Conservation (phyloP, 2,888 invertebrate genomes). For the Macroteleia sp. region DNA sequence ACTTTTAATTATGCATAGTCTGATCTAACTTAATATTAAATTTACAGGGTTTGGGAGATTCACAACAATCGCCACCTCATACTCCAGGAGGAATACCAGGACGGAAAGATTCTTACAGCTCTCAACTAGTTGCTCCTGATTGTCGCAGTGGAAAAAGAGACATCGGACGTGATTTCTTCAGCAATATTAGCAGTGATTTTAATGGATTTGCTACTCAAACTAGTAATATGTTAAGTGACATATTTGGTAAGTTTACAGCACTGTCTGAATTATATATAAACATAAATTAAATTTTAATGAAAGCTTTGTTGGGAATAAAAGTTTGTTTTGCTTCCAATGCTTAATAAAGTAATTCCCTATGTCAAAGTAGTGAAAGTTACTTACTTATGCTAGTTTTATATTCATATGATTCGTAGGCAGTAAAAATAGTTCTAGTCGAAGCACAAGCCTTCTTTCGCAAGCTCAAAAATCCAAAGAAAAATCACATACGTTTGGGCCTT, state of each 20-base stretch:
- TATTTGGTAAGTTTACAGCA: conserved; percentile 93
- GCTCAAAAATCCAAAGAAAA: conserved; percentile 84
- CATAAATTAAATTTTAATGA: no score
- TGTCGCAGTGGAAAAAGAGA: conserved; percentile 83
- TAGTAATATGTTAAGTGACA: conserved; percentile 96
- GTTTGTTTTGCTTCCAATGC: not conserved
- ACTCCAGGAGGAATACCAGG: conserved; percentile 70
- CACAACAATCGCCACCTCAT: conserved; percentile 81
- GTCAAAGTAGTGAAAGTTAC: no score
- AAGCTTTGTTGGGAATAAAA: no score
- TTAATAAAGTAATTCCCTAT: no score
- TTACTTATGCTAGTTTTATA: conserved; percentile 17
- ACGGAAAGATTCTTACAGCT: conserved; percentile 86
- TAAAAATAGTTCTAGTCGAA: conserved; percentile 82
- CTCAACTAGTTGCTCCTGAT: conserved; percentile 87
- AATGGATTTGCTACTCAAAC: conserved; percentile 97
- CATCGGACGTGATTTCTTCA: conserved; percentile 93
- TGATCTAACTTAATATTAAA: no score
- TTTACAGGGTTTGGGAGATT: conserved; percentile 85
- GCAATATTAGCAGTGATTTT: conserved; percentile 95
- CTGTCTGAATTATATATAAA: no score
- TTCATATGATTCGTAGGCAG: conserved; percentile 72
- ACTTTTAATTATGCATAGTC: no score
- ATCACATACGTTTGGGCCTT: conserved; percentile 89
- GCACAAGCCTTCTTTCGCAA: conserved; percentile 78